Base-by-base conservation (phyloP, 2,888 invertebrate genomes). In the Adelognathus sp. region DNA sequence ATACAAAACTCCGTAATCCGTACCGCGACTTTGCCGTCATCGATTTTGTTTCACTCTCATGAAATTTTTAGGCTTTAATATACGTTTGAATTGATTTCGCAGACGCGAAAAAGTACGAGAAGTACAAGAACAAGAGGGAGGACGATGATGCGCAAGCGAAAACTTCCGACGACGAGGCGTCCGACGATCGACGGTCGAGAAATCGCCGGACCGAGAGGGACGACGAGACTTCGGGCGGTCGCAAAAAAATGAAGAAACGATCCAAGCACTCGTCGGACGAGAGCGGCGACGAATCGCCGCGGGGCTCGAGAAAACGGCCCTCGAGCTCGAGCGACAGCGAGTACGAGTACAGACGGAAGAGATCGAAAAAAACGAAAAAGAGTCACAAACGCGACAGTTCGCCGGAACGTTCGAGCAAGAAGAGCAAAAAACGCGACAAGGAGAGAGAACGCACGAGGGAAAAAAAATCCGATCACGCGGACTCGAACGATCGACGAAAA, bases 81-180 rank as follows among this genome's bases (percentile, higher is more conserved):
- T 88, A 84, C 54, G 82, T 74, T 70, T 83, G 44, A 82, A 85
- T 83, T 87, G 63, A 87, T 92, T 92, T 64, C 88, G n/a, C n/a
- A 96, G 96, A 96, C 92, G 93, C 94, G 2, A 94, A 93, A 33
- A 95, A 95, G 82, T 96, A 94, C 88, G 95, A 96, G 83, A 94
- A 95, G 84, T 96, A 95, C 86, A 95, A 94, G 85, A 93, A 90
- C 82, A 93, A 91, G 60, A 67, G 1, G 0, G 29, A 52, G 33
- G 77, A 61, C 2, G 80, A 81, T 50, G 78, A 79, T 18, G 75
- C 71, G 70, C 77, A 44, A 14, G 18, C 14, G 24, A 74, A 79
- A 87, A 70, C 86, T 88, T 72, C 67, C 16, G 33, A 64, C n/a
- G 21, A 36, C 6, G 71, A 81, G n/a, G 21, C 27, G 31, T 64